phyloP scores from a whole-genome alignment of 2,797 vertebrate species.

The Eulemur rubriventer region DNA sequence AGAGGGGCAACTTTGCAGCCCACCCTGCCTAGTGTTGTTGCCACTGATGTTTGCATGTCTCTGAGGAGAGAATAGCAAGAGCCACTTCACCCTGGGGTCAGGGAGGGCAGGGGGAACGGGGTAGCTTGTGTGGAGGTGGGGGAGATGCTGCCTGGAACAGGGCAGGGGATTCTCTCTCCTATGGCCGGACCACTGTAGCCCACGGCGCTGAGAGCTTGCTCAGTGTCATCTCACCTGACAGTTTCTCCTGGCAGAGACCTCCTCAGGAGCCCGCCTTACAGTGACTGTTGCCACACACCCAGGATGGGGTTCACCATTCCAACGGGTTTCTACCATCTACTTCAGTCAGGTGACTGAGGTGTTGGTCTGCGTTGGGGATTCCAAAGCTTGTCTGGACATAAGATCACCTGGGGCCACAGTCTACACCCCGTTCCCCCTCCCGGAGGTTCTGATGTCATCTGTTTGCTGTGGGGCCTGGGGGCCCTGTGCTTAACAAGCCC shows the following conservation, averaged over 20 bases:
- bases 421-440: accelerated
- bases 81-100: background rate
- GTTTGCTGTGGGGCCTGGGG: background rate
- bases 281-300: no score
- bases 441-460: background rate
- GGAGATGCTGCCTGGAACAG: background rate
- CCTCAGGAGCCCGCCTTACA: no score
- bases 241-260: background rate
- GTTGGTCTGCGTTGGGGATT: background rate
- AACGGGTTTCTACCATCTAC: background rate
- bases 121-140: background rate
- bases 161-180: background rate
- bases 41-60: background rate
- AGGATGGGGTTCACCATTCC: background rate
- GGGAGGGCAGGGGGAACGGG: background rate
- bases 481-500: background rate
- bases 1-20: background rate
- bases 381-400: background rate
- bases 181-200: background rate
- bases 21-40: background rate
- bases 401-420: background rate
- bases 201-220: background rate
- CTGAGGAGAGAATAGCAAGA: background rate
- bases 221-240: background rate
- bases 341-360: background rate